Conservation (phyloP, 2,797 vertebrate genomes). For the Steatocranus sp. region DNA sequence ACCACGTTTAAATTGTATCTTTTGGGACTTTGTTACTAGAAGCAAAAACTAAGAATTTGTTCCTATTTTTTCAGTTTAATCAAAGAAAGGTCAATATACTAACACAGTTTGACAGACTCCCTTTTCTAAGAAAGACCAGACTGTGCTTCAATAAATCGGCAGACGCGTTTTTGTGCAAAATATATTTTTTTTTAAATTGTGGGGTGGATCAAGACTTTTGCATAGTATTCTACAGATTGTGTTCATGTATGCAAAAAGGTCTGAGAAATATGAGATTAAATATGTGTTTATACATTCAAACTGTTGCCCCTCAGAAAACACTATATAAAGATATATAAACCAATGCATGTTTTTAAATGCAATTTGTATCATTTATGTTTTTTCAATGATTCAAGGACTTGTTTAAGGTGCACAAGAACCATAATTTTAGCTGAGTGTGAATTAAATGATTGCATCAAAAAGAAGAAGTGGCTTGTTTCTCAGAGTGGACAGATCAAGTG, state of each 20-base stretch:
- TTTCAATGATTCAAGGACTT: background rate
- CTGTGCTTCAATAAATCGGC: background rate
- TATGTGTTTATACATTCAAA: background rate
- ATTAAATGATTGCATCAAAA: background rate
- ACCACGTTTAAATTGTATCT: background rate
- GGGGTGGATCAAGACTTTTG: background rate
- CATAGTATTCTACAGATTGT: background rate
- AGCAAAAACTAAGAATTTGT: background rate
- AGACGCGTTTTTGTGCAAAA: background rate
- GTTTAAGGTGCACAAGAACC: background rate
- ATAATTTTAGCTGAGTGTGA: background rate
- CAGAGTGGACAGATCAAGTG: background rate
- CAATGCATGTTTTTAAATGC: background rate
- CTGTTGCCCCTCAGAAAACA: background rate
- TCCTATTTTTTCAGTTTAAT: background rate
- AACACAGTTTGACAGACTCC: background rate
- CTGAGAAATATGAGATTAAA: background rate
- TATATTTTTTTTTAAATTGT: background rate
- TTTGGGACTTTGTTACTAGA: background rate
- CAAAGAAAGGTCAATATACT: background rate
- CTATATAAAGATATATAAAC: background rate
- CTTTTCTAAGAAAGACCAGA: background rate
- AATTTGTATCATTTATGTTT: background rate
- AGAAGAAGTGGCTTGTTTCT: background rate
- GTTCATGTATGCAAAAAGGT: background rate